Percentiles rank a stretch among this genome's conserved stretches.
Conservation (phyloP, 2,888 invertebrate species). For the Lasioglossum zephyrum region DNA sequence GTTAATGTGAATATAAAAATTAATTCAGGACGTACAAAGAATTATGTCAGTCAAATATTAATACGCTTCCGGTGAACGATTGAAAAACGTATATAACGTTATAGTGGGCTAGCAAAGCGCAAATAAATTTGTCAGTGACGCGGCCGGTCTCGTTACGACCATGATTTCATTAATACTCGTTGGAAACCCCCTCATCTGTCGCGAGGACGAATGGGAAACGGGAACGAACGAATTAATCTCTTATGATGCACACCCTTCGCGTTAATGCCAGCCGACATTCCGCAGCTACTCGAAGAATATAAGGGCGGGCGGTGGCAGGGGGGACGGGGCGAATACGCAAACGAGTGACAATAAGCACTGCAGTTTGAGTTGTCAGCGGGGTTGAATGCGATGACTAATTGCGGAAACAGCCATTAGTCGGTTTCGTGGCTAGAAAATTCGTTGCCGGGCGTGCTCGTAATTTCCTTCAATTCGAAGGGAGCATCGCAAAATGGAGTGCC, state of each 20-base stretch:
- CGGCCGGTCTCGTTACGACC: slow-evolving; percentile 25
- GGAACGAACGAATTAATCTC: slow-evolving; percentile 52
- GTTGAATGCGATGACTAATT: slow-evolving; percentile 36
- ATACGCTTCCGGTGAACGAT: background rate
- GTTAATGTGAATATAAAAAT: background rate
- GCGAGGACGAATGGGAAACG: slow-evolving; percentile 36
- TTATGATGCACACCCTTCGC: slow-evolving; percentile 30
- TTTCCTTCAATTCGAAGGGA: slow-evolving; percentile 3
- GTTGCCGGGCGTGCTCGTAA: slow-evolving; percentile 5
- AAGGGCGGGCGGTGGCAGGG: background rate
- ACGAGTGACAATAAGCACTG: slow-evolving; percentile 44
- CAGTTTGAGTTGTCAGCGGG: slow-evolving; percentile 17
- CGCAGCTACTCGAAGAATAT: slow-evolving; percentile 34
- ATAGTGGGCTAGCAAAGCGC: background rate
- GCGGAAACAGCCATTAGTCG: slow-evolving; percentile 36
- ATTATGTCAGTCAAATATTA: background rate
- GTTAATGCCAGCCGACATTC: slow-evolving; percentile 50
- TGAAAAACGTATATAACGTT: background rate
- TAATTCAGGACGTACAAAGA: background rate
- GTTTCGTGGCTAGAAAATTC: slow-evolving; percentile 26
- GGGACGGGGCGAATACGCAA: slow-evolving; percentile 9
- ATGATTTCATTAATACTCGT: slow-evolving; percentile 48
- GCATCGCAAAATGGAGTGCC: background rate
- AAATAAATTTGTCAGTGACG: background rate
- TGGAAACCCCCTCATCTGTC: slow-evolving; percentile 30